Evolutionary conservation across 2,888 invertebrate genomes (phyloP), one percentile per base, ranked within the genome.

Genomic region (Parascotia fuliginaria): DNA sequence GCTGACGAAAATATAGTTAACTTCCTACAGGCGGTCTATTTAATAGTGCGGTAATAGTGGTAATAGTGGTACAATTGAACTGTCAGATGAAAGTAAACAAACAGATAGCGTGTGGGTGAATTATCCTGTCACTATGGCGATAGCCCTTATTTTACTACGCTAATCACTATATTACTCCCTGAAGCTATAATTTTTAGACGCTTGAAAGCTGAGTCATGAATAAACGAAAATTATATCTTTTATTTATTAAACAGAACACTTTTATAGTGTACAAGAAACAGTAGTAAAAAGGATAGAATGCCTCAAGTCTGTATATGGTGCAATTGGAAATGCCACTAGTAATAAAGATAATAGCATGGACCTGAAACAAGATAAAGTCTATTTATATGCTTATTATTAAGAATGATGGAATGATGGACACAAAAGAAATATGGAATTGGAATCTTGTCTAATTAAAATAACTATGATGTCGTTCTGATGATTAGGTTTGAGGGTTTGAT

Each of bases 191-290:
- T 74, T 74, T 70, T 62, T 65, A 62, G 66, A 64, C 50, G 55
- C 57, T 44, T 40, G 54, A 55, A 62, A 46, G 56, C 42, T 43
- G 48, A 40, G 45, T 36, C 50, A 51, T 68, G 65, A 66, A 64
- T 61, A 70, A 59, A 47, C 56, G 49, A 54, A 74, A 75, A 77
- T 75, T 73, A 68, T 63, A 73, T 60, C 61, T 64, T 68, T 64
- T 62, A 58, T 66, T 24, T 63, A 56, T 55, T 38, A 47, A n/a
- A 51, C 41, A 57, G 60, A 63, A 65, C 55, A 68, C 49, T 66
- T 69, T 65, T 65, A 49, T 55, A 60, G 52, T 59, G 47, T 48
- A 65, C 57, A 69, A 62, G 65, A 64, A 60, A 67, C 49, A 53
- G 59, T 60, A 59, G 64, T 59, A 72, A 69, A 68, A 73, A 61